Evolutionary conservation across 2,888 invertebrate species (phyloP).

Genomic region (Heliothis peltigera): DNA sequence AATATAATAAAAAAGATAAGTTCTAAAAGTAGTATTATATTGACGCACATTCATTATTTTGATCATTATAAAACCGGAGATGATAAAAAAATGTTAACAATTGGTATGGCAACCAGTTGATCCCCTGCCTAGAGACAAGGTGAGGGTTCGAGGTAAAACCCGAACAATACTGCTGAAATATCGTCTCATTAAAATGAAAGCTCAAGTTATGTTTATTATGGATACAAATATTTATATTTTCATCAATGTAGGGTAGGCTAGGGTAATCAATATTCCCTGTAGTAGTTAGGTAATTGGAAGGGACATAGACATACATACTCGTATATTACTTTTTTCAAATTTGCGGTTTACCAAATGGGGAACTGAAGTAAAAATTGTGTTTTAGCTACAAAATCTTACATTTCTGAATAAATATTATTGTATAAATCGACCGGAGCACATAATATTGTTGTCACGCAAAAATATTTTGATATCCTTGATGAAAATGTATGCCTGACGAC

Average conservation of each 20-base stretch:
- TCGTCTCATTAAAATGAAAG: conserved; percentile 2
- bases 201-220: neutral
- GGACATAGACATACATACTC: neutral
- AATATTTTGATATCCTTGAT: conserved; percentile 44
- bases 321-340: neutral
- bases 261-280: too few relatives aligned
- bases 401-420: neutral
- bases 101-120: conserved; percentile 8
- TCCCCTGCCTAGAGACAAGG: conserved; percentile 13
- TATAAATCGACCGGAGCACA: neutral
- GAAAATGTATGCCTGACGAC: conserved; percentile 35
- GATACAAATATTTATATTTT: neutral
- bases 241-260: too few relatives aligned
- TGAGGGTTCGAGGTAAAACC: conserved; percentile 10
- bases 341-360: neutral
- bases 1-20: conserved; percentile 25
- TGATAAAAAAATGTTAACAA: neutral
- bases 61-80: conserved; percentile 14
- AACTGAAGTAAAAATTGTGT: too few relatives aligned
- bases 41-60: neutral
- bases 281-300: too few relatives aligned
- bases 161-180: neutral
- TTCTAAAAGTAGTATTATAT: neutral
- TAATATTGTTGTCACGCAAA: conserved; percentile 8
- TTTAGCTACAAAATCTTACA: too few relatives aligned